phyloP scores from a whole-genome alignment of 1,140 invertebrate species.

The Camponotus vicinus region DNA sequence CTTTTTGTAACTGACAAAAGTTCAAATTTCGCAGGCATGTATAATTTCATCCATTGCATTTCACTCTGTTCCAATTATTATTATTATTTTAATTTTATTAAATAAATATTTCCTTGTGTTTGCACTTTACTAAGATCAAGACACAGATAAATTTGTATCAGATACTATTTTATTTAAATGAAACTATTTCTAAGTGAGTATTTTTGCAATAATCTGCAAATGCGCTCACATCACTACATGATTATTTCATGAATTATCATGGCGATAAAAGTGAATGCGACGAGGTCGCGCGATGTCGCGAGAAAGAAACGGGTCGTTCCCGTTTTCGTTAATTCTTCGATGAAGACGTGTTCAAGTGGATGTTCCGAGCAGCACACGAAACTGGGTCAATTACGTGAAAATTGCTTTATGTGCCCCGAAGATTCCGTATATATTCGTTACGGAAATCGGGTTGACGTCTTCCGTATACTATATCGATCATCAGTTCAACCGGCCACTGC shows the following conservation, averaged over 20 bases:
- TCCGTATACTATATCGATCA: conserved; percentile 78
- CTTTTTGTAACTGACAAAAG: too few relatives aligned
- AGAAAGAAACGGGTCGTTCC: conserved; percentile 1
- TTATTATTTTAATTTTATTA: too few relatives aligned
- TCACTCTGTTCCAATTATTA: too few relatives aligned
- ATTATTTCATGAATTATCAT: not conserved
- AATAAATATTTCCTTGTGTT: too few relatives aligned
- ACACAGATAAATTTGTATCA: too few relatives aligned
- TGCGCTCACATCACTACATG: too few relatives aligned
- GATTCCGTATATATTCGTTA: conserved; percentile 70
- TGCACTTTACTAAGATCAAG: too few relatives aligned
- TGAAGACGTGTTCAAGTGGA: conserved; percentile 72
- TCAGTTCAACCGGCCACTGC: conserved; percentile 79
- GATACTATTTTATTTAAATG: too few relatives aligned
- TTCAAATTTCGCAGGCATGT: too few relatives aligned
- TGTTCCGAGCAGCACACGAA: conserved; percentile 43
- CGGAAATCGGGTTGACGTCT: conserved; percentile 77
- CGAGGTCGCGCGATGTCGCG: not conserved
- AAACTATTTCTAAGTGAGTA: too few relatives aligned
- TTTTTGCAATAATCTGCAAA: too few relatives aligned
- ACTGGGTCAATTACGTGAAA: conserved; percentile 77
- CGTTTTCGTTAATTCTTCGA: conserved; percentile 68
- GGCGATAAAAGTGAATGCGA: conserved; percentile 45
- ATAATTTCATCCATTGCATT: too few relatives aligned
- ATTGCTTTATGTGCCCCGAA: conserved; percentile 46